A percentile compares a stretch with the other conserved stretches of the same genome.
Conservation (phyloP, 2,888 invertebrate species). For the Argynnis bischoffii region DNA sequence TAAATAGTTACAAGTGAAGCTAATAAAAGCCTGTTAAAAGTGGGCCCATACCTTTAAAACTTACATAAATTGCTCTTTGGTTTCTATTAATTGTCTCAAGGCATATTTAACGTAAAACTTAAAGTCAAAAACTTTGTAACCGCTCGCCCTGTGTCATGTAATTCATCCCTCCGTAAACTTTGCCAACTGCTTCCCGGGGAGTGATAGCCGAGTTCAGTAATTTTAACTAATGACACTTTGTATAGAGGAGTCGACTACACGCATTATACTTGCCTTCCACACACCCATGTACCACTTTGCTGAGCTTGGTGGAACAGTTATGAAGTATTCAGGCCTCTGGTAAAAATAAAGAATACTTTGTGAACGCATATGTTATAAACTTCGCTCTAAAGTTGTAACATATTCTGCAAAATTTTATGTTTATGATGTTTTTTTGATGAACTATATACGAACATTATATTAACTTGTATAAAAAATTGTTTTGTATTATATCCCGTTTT, state of each 20-base stretch:
- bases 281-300: conserved; percentile 19
- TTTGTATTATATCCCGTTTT: too few species aligned
- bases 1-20: too few species aligned
- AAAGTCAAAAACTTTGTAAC: conserved; percentile 25
- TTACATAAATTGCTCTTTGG: not conserved
- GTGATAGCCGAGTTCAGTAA: conserved; percentile 71
- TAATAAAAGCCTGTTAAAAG: too few species aligned
- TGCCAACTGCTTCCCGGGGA: conserved; percentile 73
- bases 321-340: conserved; percentile 23
- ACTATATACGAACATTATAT: too few species aligned
- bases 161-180: conserved; percentile 61
- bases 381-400: too few species aligned
- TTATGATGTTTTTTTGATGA: too few species aligned
- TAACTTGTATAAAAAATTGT: too few species aligned
- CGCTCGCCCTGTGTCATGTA: conserved; percentile 24
- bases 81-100: conserved; percentile 7
- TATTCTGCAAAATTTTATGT: too few species aligned
- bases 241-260: conserved; percentile 42
- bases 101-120: conserved; percentile 11
- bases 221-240: conserved; percentile 76
- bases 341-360: not conserved
- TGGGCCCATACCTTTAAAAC: not conserved
- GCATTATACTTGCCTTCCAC: conserved; percentile 37
- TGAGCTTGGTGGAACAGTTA: conserved; percentile 15
- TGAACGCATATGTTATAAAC: not conserved